Conservation (phyloP, 2,888 invertebrate genomes). For the Zygogramma bicolorata region DNA sequence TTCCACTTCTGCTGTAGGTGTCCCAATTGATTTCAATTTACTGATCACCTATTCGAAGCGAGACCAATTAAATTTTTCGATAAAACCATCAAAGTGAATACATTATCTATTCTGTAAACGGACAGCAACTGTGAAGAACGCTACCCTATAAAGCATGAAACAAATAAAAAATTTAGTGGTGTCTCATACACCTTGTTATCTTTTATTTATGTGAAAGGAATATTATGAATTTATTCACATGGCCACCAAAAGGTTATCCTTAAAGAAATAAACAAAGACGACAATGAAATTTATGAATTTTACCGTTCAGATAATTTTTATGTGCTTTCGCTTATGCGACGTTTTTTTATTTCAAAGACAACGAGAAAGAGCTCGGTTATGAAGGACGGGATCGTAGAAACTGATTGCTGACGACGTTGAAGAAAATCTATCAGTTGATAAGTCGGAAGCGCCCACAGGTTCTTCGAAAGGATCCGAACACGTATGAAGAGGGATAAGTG, state of each 20-base stretch:
- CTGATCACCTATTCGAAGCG: too few relatives aligned
- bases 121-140: background rate
- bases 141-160: background rate
- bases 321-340: constrained; percentile 5
- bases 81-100: background rate
- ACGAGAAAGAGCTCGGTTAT: background rate
- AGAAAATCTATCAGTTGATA: constrained; percentile 13
- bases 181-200: constrained; percentile 1
- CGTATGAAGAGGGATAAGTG: background rate
- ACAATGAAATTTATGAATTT: constrained; percentile 1
- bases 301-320: constrained; percentile 6
- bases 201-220: background rate
- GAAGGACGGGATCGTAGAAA: constrained; percentile 23
- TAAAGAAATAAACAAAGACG: constrained; percentile 13
- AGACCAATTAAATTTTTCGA: background rate
- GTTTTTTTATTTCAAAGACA: background rate
- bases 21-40: too few relatives aligned
- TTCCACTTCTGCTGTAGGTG: too few relatives aligned
- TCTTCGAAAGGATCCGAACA: background rate
- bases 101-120: background rate
- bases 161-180: constrained; percentile 7
- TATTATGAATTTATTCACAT: constrained; percentile 7
- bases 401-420: constrained; percentile 17
- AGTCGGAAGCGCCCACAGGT: constrained; percentile 25
- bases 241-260: constrained; percentile 17